phyloP scores from a whole-genome alignment of 2,797 vertebrate genomes.

The Mus caroli region DNA sequence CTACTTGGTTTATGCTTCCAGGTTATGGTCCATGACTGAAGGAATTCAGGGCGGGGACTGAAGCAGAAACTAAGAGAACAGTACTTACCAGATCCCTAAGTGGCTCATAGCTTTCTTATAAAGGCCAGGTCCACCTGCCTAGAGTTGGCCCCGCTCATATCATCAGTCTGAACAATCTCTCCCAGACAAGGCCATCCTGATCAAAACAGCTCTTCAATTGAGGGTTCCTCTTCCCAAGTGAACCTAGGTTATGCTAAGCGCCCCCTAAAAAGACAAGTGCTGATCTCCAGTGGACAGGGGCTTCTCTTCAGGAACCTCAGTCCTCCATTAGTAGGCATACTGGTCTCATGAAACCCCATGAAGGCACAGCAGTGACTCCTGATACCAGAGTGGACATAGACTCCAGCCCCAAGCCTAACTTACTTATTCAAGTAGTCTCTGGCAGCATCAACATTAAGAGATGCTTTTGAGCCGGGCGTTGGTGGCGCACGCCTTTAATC shows the following conservation, averaged over 20 bases:
- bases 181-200: not conserved
- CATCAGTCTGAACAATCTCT: not conserved
- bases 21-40: not conserved
- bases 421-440: too few relatives aligned
- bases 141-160: not conserved
- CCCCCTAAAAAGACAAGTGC: not conserved
- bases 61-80: not conserved
- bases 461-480: too few relatives aligned
- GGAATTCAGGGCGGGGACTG: not conserved
- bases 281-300: fast-evolving
- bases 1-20: not conserved
- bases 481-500: too few relatives aligned
- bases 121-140: not conserved
- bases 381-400: not conserved
- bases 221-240: too few relatives aligned
- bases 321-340: not conserved
- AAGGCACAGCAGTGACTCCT: not conserved
- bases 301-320: not conserved
- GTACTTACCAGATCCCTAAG: too few relatives aligned
- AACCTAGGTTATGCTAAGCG: not conserved
- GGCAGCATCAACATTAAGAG: not conserved
- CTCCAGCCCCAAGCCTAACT: not conserved
- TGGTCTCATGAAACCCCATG: too few relatives aligned
- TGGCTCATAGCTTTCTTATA: not conserved
- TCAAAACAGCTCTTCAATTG: not conserved